Evolutionary conservation across 1,140 invertebrate species (phyloP), one percentile per base, ranked within the genome.

Genomic region (Dendrolimus kikuchii): DNA sequence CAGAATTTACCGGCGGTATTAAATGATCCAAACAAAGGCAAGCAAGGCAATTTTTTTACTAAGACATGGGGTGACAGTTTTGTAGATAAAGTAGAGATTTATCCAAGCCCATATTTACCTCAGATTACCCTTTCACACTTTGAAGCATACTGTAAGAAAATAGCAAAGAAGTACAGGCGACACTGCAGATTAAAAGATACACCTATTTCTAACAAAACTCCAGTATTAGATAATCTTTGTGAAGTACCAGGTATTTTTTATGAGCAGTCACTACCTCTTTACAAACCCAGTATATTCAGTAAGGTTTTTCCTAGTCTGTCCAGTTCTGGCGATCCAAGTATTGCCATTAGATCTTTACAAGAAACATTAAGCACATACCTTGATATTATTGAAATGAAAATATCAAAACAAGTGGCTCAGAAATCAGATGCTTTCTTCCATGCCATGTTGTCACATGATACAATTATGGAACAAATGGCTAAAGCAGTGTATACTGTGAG

Each of bases 1-100:
- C 96, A 98, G 86, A 99, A 99, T 87, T 89, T 99, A 60, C 95
- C 98, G 36, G 96, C 98, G 49, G 96, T 98, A 53, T 89, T 99
- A 38, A 98, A 99, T 88, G 98, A 99, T 89, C 98, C 98, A 0
- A 93, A 93, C 48, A 92, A 93, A 67, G 94, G 95, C 51, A 96
- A 96, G 83, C 95, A 95, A 77, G 92, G 90, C 71, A 96, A 98
- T 77, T 97, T 99, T 69, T 97, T 99, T 71, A 98, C 97, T 1
- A 97, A 96, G 83, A 98, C 96, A 60, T 99, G 98, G 98, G 98
- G 98, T 43, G 97, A 98, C 71, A 91, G 91, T 55, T 99, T 99
- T 87, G 90, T 98, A 5, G 96, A 98, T 58, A 93, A 93, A 65
- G 83, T 89, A 37, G 89, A 92, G 9, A 92, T 98, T 71, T 90